Evolutionary conservation across 30 jellyfish, hydroid and myxozoan genomes (phyloP), one percentile per base, ranked within the genome.

Genomic region (Mastigias papua): DNA sequence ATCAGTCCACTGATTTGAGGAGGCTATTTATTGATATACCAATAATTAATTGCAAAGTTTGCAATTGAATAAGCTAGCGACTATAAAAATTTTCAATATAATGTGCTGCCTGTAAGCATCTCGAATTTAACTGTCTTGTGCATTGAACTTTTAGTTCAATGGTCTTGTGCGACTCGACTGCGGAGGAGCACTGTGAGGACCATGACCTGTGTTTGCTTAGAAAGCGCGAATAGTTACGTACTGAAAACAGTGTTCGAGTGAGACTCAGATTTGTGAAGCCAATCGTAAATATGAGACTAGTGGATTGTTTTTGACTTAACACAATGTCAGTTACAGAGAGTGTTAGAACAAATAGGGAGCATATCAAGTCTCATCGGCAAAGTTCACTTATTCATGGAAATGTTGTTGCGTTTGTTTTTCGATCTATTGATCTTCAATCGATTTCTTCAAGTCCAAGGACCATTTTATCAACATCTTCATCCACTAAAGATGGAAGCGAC

Each of bases 311-410:
- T 13, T 65, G 81, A 60, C 5, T 42, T 26, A 6, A 17, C 10
- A 66, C 31, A 42, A 86, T 86, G 95, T 60, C 95, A 80, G 49
- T 57, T 10, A 29, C 85, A 46, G 95, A 86, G n/a, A 63, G 82
- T 34, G 57, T 63, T 27, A 75, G 70, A 42, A 27, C 75, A 29
- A 48, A 29, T 2, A 88, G 95, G 32, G 95, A 86, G 32, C 80
- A 75, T 13, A 70, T 76, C 76, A 74, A 78, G 30, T 21, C 85
- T 10, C 90, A 27, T 75, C 87, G 90, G 32, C 68, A 63, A 23
- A 49, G 84, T 32, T 46, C 89, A 19, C 27, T 86, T 2, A 62
- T 86, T 33, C 88, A 62, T 20, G 82, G 83, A 21, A 86, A 86
- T 17, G 86, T 86, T 1, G 27, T 68, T 23, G 95, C 87, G 4